Conservation (phyloP, 2,797 vertebrate species). For the Amblyraja radiata region DNA sequence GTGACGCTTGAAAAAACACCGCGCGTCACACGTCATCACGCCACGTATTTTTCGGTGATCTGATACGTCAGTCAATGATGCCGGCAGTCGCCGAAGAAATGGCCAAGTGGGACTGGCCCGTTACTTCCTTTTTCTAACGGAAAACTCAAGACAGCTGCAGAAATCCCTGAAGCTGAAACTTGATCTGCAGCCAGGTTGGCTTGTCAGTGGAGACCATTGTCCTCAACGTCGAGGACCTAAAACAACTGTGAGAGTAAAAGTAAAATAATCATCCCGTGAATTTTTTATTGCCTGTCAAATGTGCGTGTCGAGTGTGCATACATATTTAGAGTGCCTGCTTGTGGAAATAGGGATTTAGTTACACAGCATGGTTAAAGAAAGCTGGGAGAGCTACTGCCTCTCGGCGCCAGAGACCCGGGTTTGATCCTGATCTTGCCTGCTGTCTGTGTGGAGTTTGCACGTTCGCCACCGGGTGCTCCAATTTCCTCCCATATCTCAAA, state of each 20-base stretch:
- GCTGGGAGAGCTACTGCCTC: too few relatives aligned
- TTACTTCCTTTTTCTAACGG: not conserved
- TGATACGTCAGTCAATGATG: too few relatives aligned
- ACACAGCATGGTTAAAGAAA: not conserved
- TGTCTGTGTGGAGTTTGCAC: too few relatives aligned
- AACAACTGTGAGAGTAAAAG: not conserved
- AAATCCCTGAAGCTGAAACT: slow-evolving; percentile 15
- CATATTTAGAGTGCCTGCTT: not conserved
- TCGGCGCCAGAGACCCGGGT: too few relatives aligned
- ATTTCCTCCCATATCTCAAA: too few relatives aligned
- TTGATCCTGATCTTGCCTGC: too few relatives aligned
- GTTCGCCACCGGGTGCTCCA: too few relatives aligned
- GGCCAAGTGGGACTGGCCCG: too few relatives aligned
- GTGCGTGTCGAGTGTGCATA: not conserved
- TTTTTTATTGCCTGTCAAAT: slow-evolving; percentile 12
- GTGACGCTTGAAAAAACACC: too few relatives aligned
- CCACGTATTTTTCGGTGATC: too few relatives aligned
- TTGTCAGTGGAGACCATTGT: not conserved
- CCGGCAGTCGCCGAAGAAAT: too few relatives aligned
- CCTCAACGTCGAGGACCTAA: not conserved
- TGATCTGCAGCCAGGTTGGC: not conserved
- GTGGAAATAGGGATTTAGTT: not conserved
- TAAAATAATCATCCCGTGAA: not conserved
- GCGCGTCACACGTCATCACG: too few relatives aligned
- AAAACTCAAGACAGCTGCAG: not conserved